Evolutionary conservation across 2,113 vertebrate species (phyloP).

Genomic region (Oryzias javanicus): DNA sequence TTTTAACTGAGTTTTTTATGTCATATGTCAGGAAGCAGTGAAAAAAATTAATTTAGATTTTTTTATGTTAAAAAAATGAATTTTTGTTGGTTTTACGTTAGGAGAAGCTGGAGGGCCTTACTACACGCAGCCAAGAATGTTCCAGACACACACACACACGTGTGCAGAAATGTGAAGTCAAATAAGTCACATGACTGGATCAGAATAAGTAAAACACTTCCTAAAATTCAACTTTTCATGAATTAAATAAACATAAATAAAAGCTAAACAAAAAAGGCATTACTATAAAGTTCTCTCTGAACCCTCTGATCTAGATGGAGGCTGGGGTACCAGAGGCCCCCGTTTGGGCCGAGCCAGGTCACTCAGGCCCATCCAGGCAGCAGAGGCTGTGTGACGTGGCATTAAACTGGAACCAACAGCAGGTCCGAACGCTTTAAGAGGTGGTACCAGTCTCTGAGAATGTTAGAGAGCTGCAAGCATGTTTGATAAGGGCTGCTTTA

Average conservation of each 20-base stretch:
- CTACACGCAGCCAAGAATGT: slow-evolving; percentile 9
- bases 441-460: slow-evolving; percentile 51
- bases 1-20: not conserved
- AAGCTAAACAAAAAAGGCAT: too few species aligned
- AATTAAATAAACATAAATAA: too few species aligned
- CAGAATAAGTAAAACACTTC: too few species aligned
- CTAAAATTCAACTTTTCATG: too few species aligned
- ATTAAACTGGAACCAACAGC: slow-evolving; percentile 61
- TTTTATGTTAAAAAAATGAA: slow-evolving; percentile 9
- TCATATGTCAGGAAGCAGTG: not conserved
- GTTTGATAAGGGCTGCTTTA: slow-evolving; percentile 33
- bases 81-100: slow-evolving; percentile 4
- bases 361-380: slow-evolving; percentile 55
- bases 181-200: too few species aligned
- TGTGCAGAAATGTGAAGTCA: not conserved
- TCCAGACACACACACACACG: slow-evolving; percentile 28
- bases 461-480: slow-evolving; percentile 34
- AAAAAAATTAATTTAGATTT: not conserved
- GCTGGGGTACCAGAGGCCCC: slow-evolving; percentile 28
- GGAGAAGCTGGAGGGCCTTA: not conserved
- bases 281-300: not conserved
- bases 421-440: slow-evolving; percentile 71
- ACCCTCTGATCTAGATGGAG: slow-evolving; percentile 18
- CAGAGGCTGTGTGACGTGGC: slow-evolving; percentile 70
- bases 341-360: slow-evolving; percentile 58